A percentile compares a stretch with the other conserved stretches of the same genome.
These are phyloP conservation scores for Syngnathus rostellatus DNA, from an alignment of 2,797 vertebrate species.

Conservation along the genomic window DNA sequence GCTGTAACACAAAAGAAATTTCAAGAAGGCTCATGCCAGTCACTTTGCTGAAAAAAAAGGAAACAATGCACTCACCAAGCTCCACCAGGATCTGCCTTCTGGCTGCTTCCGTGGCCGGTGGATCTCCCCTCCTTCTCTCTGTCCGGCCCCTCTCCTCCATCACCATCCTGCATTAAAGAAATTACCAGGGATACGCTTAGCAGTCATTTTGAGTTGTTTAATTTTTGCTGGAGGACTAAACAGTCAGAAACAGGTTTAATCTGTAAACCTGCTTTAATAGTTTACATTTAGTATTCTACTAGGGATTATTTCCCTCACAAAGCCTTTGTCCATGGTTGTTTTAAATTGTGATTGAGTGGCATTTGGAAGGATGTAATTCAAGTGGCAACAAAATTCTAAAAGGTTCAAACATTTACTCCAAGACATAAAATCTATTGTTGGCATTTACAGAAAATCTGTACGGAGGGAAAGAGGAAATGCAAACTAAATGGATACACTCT, in stretches of 20 bases:
- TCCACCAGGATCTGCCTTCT: constrained; percentile 85
- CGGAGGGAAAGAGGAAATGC: neutral
- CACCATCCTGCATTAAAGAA: constrained; percentile 52
- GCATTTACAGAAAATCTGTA: neutral
- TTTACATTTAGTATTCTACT: neutral
- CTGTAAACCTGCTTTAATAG: too few relatives aligned
- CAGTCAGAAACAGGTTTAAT: too few relatives aligned
- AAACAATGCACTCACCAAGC: constrained; percentile 76
- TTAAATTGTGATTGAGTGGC: neutral
- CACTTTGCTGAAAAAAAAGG: neutral
- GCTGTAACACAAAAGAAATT: constrained; percentile 50
- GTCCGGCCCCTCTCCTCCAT: constrained; percentile 55
- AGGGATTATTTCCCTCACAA: neutral
- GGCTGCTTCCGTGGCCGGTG: constrained; percentile 48
- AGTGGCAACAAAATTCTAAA: neutral
- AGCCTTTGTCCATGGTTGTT: neutral
- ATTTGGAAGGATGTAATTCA: neutral
- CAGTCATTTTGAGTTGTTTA: neutral
- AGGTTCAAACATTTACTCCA: too few relatives aligned
- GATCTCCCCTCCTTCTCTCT: constrained; percentile 40
- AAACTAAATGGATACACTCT: neutral
- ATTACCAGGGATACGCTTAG: neutral
- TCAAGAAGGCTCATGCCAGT: neutral
- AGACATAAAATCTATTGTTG: neutral
- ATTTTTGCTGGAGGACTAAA: neutral